phyloP scores from a whole-genome alignment of 2,113 vertebrate species.

The Vicugna pacos region DNA sequence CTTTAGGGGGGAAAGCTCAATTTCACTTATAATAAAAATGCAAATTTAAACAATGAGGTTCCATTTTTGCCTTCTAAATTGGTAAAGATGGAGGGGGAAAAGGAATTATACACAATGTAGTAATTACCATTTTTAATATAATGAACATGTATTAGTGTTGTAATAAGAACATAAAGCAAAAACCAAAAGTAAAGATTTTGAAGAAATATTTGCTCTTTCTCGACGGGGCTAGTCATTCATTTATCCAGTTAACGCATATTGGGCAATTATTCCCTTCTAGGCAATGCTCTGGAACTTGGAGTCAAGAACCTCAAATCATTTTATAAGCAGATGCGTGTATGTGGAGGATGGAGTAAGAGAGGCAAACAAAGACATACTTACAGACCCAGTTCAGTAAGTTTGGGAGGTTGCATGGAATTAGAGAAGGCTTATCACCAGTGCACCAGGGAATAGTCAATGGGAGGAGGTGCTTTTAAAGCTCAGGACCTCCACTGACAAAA shows the following conservation, averaged over 20 bases:
- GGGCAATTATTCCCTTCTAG: background rate
- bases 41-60: slow-evolving; percentile 29
- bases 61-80: slow-evolving; percentile 39
- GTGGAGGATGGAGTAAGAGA: background rate
- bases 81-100: background rate
- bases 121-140: slow-evolving; percentile 19
- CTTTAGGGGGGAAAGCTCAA: background rate
- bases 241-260: background rate
- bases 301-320: background rate
- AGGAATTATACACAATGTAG: background rate
- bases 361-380: background rate
- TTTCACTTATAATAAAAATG: slow-evolving; percentile 47
- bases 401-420: too few species aligned
- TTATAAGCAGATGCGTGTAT: background rate
- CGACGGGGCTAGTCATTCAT: background rate
- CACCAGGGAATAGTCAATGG: background rate
- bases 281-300: background rate
- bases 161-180: background rate
- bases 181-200: background rate
- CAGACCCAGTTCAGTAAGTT: background rate
- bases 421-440: background rate
- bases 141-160: background rate
- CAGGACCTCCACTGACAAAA: too few species aligned
- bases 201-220: background rate
- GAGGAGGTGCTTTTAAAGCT: background rate